Evolutionary conservation across 2,113 vertebrate species (phyloP), one percentile per base, ranked within the genome.

Genomic region (Phylloscopus trochilus): DNA sequence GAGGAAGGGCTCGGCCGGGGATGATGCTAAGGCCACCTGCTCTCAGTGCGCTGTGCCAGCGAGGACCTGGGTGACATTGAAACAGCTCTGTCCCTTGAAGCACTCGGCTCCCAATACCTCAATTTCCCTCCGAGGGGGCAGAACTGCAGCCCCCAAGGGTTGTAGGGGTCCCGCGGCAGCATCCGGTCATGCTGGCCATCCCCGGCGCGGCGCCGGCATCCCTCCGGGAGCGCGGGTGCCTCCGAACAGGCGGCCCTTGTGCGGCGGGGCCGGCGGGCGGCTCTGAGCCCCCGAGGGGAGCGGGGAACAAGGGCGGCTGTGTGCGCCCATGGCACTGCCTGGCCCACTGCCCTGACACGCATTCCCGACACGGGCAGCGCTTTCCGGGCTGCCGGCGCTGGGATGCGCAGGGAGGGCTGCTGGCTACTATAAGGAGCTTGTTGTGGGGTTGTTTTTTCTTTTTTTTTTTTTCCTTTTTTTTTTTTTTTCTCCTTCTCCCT

Each of bases 211-310:
- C 44, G 31, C 39, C 5, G 15, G 46, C 81, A 81, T 68, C 81
- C 30, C 46, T 4, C 33, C 1, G 35, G 91, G 28, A 26, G 91
- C 35, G 1, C 67, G 52, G 93, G 2, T 5, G 92, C 33, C 75
- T 73, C 56, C 4, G 13, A 93, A 96, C 94, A 96, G 89, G 79
- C 92, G 51, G 27, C 89, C 96, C 76, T 96, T 96, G 94, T 96
- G 94, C 23, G 4, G 60, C 11, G 27, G 33, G 91, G 55, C 13
- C 9, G 73, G 80, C 70, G 20, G 59, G 94, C 87, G 15, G 92
- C 94, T 60, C 78, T 5, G 83, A 74, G 12, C 91, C 74, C 43
- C 26, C 17, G 51, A 30, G 46, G 49, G 84, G 84, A 96, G 91
- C 33, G 11, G 89, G 81, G 95, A 95, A 97, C 92, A 96, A 94